Conservation (phyloP, 2,113 vertebrate species). For the Thinocorus orbignyianus region DNA sequence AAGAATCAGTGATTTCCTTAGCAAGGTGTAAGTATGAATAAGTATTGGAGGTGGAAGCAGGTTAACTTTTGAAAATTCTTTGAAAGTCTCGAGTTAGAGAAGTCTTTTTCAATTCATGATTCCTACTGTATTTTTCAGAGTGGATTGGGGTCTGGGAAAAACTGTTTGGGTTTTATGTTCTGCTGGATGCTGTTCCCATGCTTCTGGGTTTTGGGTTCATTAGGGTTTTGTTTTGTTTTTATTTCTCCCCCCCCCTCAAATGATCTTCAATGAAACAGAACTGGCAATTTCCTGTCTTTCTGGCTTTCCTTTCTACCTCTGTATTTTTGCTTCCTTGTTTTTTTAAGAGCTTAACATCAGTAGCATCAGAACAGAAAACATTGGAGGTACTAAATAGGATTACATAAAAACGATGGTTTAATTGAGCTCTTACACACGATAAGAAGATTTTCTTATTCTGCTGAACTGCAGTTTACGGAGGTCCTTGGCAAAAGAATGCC, state of each 20-base stretch:
- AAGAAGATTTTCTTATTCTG: slow-evolving; percentile 16
- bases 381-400: background rate
- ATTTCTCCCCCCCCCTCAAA: background rate
- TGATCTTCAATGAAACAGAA: background rate
- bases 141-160: background rate
- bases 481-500: background rate
- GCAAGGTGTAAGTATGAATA: background rate
- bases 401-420: slow-evolving; percentile 25
- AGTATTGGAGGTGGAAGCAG: background rate
- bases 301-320: background rate
- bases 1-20: background rate
- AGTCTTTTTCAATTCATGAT: background rate
- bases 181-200: background rate
- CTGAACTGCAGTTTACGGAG: background rate
- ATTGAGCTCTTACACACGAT: background rate
- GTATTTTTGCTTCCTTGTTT: background rate
- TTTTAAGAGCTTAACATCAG: background rate
- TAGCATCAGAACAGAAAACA: background rate
- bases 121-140: background rate
- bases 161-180: background rate
- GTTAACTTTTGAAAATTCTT: background rate
- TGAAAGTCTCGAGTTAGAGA: background rate
- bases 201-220: background rate
- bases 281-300: background rate
- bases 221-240: no score